Evolutionary conservation across 1,140 invertebrate species (phyloP).

Genomic region (Drosophila navojoa): DNA sequence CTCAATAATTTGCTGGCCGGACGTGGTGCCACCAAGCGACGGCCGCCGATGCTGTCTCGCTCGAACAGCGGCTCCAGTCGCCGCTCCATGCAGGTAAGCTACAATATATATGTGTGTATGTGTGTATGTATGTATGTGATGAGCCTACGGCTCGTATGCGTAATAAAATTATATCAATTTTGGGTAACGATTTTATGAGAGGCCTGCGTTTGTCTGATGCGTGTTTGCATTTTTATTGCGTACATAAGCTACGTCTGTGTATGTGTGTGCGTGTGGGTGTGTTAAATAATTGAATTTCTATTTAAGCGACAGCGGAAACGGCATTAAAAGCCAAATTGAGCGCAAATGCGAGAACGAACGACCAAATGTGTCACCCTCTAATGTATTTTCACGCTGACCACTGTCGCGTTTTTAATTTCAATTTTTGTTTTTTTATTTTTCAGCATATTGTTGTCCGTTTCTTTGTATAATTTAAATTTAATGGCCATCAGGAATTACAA

Average conservation of each 20-base stretch:
- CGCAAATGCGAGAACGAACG: conserved; percentile 64
- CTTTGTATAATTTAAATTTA: conserved; percentile 77
- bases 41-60: conserved; percentile 93
- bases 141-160: conserved; percentile 58
- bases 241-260: neutral
- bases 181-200: conserved; percentile 67
- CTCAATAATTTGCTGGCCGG: conserved; percentile 96
- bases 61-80: conserved; percentile 94
- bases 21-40: conserved; percentile 93
- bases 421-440: neutral
- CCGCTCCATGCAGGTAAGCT: conserved; percentile 89
- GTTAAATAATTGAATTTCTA: conserved; percentile 75
- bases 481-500: conserved; percentile 78
- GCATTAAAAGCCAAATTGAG: conserved; percentile 80
- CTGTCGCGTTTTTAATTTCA: conserved; percentile 37
- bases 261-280: conserved; percentile 15
- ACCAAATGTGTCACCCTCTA: conserved; percentile 57
- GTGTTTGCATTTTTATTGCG: conserved; percentile 55
- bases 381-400: conserved; percentile 22
- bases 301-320: conserved; percentile 74
- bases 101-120: neutral
- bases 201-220: conserved; percentile 15
- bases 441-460: conserved; percentile 29
- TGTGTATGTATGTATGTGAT: neutral
- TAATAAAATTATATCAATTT: conserved; percentile 79